Evolutionary conservation across 2,797 vertebrate species (phyloP).

Genomic region (Pteropus rufus): DNA sequence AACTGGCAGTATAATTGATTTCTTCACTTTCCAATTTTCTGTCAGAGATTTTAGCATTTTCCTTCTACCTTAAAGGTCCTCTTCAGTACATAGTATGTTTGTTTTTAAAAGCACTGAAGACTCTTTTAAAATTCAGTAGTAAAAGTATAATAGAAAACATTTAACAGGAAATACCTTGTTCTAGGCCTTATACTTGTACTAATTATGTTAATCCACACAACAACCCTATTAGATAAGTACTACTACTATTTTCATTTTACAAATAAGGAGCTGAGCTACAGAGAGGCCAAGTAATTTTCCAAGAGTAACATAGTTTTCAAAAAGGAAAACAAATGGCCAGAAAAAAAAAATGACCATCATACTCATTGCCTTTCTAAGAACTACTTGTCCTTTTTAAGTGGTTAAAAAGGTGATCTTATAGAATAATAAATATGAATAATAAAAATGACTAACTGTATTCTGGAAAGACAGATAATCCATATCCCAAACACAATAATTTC

Average conservation of each 20-base stretch:
- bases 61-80: not conserved
- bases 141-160: not conserved
- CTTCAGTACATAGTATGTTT: not conserved
- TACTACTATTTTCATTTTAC: not conserved
- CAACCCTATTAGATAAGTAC: not conserved
- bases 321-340: not conserved
- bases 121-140: not conserved
- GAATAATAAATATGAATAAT: not conserved
- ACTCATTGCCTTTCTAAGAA: not conserved
- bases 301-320: not conserved
- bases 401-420: not conserved
- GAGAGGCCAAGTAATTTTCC: not conserved
- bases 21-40: slow-evolving; percentile 34
- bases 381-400: not conserved
- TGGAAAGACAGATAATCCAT: not conserved
- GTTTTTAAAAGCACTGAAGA: not conserved
- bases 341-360: not conserved
- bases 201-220: not conserved
- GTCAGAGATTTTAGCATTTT: slow-evolving; percentile 13
- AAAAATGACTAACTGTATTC: not conserved
- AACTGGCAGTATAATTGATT: slow-evolving; percentile 9
- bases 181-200: not conserved
- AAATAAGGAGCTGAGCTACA: not conserved
- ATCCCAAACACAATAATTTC: not conserved
- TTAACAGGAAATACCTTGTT: not conserved